phyloP scores from a whole-genome alignment of 2,888 invertebrate genomes.

The Eupsilia transversa region DNA sequence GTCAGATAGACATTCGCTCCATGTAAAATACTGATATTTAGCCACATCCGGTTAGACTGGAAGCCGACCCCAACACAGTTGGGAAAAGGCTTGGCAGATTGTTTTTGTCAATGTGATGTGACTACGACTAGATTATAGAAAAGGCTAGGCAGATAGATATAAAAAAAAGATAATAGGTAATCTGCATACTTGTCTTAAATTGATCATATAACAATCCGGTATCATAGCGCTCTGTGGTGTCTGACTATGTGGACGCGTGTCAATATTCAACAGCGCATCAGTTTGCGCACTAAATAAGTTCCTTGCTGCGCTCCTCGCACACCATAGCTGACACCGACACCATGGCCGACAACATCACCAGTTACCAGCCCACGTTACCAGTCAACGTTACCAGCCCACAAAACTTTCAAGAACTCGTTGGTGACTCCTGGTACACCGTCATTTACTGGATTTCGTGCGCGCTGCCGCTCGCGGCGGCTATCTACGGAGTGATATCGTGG shows the following conservation, averaged over 20 bases:
- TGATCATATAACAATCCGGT: no score
- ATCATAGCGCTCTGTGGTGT: background rate
- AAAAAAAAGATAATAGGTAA: no score
- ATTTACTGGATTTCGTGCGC: background rate
- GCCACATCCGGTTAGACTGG: no score
- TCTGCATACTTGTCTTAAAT: background rate
- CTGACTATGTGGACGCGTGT: background rate
- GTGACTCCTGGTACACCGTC: background rate
- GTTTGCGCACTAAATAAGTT: background rate
- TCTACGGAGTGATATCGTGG: constrained; percentile 4
- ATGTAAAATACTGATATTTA: no score
- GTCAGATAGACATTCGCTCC: no score
- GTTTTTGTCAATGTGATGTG: no score
- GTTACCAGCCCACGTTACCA: background rate
- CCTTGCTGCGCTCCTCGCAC: no score
- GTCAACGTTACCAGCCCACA: no score
- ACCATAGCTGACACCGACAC: background rate
- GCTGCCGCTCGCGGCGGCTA: background rate
- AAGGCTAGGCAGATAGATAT: no score
- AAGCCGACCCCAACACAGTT: no score
- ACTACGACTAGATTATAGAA: no score
- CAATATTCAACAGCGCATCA: background rate
- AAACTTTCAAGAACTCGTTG: background rate
- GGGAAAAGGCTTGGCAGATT: no score
- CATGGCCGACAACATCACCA: background rate